Percentiles rank a stretch among this genome's conserved stretches.
These are phyloP conservation scores for Tamias sibiricus DNA, from an alignment of 2,113 vertebrate species.

Conservation along the genomic window DNA sequence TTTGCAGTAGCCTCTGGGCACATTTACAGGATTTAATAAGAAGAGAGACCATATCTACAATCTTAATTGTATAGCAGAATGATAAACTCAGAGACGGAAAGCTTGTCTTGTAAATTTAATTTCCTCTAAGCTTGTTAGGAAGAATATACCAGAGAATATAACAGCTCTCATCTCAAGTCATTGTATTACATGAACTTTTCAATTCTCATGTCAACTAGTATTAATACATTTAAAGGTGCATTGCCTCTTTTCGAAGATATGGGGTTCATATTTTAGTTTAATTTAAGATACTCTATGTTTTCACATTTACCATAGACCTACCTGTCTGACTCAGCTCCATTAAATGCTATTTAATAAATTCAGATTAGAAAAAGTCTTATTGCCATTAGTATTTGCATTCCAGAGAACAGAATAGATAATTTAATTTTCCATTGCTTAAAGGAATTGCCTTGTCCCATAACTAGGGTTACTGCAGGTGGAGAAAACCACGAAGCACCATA, in stretches of 20 bases:
- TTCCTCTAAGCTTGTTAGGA: slow-evolving; percentile 76
- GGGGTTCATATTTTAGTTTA: not conserved
- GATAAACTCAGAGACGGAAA: slow-evolving; percentile 75
- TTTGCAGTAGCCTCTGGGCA: slow-evolving; percentile 71
- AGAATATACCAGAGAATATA: slow-evolving; percentile 65
- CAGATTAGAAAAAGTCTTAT: not conserved
- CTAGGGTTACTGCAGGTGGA: not conserved
- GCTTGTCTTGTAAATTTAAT: slow-evolving; percentile 80
- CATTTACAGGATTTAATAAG: slow-evolving; percentile 82
- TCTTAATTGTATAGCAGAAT: slow-evolving; percentile 78
- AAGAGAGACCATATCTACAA: slow-evolving; percentile 68
- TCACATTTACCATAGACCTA: not conserved
- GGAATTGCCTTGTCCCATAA: slow-evolving; percentile 27
- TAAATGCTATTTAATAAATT: slow-evolving; percentile 36
- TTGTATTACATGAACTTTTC: slow-evolving; percentile 69
- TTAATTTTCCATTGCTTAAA: slow-evolving; percentile 57
- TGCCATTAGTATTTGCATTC: slow-evolving; percentile 46
- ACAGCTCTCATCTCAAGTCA: slow-evolving; percentile 60
- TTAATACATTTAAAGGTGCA: slow-evolving; percentile 51
- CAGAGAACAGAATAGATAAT: not conserved
- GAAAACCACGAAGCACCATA: not conserved
- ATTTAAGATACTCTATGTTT: not conserved
- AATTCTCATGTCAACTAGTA: slow-evolving; percentile 59
- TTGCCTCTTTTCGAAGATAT: not conserved
- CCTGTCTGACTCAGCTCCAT: not conserved